phyloP scores from a whole-genome alignment of 1,140 invertebrate species.

The Argopecten irradians region DNA sequence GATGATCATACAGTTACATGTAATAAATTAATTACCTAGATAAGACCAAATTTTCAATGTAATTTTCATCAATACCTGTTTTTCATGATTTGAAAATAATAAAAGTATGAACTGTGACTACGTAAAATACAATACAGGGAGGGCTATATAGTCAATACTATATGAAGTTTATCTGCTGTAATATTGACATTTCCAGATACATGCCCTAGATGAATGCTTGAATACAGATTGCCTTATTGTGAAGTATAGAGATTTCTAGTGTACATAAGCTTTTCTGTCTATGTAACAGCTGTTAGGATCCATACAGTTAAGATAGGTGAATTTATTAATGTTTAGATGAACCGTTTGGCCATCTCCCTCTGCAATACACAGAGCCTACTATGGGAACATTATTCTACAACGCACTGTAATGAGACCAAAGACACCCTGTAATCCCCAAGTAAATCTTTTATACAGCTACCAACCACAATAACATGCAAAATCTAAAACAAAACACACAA shows the following conservation, averaged over 20 bases:
- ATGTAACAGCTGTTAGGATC: not conserved
- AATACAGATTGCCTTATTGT: no score
- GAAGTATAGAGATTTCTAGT: no score
- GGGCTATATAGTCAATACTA: no score
- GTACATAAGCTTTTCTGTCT: not conserved
- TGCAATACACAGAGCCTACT: not conserved
- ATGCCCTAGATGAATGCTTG: no score
- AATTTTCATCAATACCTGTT: no score
- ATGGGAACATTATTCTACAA: not conserved
- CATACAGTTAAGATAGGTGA: no score
- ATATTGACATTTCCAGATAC: no score
- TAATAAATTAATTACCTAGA: no score
- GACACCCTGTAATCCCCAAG: not conserved
- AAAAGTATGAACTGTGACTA: not conserved
- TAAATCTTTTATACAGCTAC: not conserved
- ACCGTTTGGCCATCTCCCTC: not conserved
- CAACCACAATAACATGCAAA: not conserved
- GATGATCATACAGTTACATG: no score
- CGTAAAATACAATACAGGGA: not conserved
- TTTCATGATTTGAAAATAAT: not conserved
- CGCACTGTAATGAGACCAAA: not conserved
- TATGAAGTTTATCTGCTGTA: no score
- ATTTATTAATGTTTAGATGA: no score
- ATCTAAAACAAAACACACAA: not conserved
- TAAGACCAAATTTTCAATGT: no score